Evolutionary conservation across 2,797 vertebrate genomes (phyloP), one percentile per base, ranked within the genome.

Genomic region (Sylvia borin): DNA sequence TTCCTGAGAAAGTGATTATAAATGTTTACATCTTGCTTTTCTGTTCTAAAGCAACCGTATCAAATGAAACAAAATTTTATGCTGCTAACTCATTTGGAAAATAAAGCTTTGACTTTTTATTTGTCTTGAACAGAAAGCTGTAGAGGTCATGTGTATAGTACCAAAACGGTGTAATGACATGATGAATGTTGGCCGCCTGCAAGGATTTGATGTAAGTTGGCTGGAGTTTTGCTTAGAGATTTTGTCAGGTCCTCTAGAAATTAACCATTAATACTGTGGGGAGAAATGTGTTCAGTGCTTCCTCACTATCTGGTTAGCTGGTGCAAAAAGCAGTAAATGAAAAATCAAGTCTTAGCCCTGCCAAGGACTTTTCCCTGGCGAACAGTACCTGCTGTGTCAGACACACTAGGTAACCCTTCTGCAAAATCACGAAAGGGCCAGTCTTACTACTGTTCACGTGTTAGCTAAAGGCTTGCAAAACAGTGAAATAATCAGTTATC

Each of bases 131-230:
- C 95, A 99, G 99, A 99, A 98, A 99, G 98, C 99, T 16, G 98
- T 99, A 96, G 99, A 99, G 96, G 98, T 99, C 97, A 99, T 99
- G 99, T 99, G 99, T 97, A 98, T 99, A 60, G 98, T 99, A 92
- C 98, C 99, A 34, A 99, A 99, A 98, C 98, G 98, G 87, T 99
- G 99, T 97, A 99, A 99, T 61, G 99, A 99, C 97, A 99, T 99
- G 99, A 99, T 99, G 99, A 99, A 99, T 95, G 99, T 99, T 25
- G 99, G 99, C 50, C 98, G 99, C 64, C 99, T 99, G 78, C 99
- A 99, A 97, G 99, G 99, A 97, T 99, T 99, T 95, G 99, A 99
- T 88, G 99, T 99, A 98, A 99, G 97, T 97, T 94, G 74, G 25
- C 58, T 91, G 84, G 10, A 21, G 18, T 60, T 91, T 90, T 93